These are phyloP conservation scores for Diaphora mendica DNA, from an alignment of 2,888 invertebrate species.

Conservation along the genomic window DNA sequence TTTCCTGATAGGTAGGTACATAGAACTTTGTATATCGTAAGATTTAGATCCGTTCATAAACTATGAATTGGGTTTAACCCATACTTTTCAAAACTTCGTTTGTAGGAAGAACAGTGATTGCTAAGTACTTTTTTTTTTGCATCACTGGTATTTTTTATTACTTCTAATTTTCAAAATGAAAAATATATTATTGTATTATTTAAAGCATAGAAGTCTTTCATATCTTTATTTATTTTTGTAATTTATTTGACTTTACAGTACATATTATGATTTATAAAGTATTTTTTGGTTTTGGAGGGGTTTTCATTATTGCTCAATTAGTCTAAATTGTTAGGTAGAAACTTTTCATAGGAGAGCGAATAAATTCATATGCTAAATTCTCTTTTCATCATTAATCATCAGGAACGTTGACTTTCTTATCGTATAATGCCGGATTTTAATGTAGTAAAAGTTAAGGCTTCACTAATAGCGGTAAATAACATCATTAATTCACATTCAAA, in stretches of 20 bases:
- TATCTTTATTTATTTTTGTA: too few relatives aligned
- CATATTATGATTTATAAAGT: neutral
- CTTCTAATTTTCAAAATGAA: neutral
- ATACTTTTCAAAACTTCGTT: neutral
- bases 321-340: neutral
- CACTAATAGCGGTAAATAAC: slow-evolving; percentile 6
- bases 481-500: slow-evolving; percentile 19
- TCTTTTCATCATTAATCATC: neutral
- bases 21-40: neutral
- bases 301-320: neutral
- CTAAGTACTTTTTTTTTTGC: neutral
- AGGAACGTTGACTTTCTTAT: neutral
- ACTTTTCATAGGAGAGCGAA: neutral
- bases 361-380: neutral
- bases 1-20: neutral
- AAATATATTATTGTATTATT: too few relatives aligned
- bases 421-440: neutral
- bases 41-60: neutral
- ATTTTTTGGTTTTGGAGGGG: neutral
- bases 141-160: neutral
- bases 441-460: slow-evolving; percentile 4
- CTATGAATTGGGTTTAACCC: neutral
- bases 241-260: too few relatives aligned
- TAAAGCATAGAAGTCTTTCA: too few relatives aligned
- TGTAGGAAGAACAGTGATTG: neutral